These are phyloP conservation scores for Carterocephalus palaemon DNA, from an alignment of 2,888 invertebrate genomes.

Conservation along the genomic window DNA sequence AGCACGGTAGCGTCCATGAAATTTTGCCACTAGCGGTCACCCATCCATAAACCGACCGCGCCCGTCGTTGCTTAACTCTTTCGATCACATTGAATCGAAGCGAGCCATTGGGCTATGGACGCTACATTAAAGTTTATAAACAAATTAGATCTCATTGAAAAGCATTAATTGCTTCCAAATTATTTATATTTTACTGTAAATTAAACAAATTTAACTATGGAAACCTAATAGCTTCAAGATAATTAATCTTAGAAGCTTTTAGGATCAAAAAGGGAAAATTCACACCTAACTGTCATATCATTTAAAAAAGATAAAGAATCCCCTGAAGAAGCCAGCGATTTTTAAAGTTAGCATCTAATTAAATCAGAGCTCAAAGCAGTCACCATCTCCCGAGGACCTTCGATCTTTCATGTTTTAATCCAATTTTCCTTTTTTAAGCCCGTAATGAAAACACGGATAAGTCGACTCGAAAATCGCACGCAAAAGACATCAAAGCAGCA, in stretches of 20 bases:
- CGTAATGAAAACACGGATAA: constrained; percentile 54
- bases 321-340: constrained; percentile 27
- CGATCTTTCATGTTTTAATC: constrained; percentile 58
- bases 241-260: constrained; percentile 2
- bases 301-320: constrained; percentile 6
- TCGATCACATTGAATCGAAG: too few species aligned
- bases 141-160: too few species aligned
- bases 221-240: not conserved
- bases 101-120: too few species aligned
- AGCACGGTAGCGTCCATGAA: too few species aligned
- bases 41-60: too few species aligned
- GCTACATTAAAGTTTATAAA: too few species aligned
- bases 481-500: constrained; percentile 57
- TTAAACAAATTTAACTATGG: too few species aligned
- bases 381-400: constrained; percentile 39
- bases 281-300: not conserved
- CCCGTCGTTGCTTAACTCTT: too few species aligned
- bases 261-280: constrained; percentile 1
- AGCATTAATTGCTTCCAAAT: too few species aligned
- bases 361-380: constrained; percentile 48
- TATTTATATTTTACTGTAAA: too few species aligned
- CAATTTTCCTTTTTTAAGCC: constrained; percentile 54
- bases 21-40: too few species aligned
- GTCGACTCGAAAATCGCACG: constrained; percentile 59
- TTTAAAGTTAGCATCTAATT: constrained; percentile 46